Evolutionary conservation across 2,113 vertebrate genomes (phyloP), one percentile per base, ranked within the genome.

Genomic region (Heteronetta atricapilla): DNA sequence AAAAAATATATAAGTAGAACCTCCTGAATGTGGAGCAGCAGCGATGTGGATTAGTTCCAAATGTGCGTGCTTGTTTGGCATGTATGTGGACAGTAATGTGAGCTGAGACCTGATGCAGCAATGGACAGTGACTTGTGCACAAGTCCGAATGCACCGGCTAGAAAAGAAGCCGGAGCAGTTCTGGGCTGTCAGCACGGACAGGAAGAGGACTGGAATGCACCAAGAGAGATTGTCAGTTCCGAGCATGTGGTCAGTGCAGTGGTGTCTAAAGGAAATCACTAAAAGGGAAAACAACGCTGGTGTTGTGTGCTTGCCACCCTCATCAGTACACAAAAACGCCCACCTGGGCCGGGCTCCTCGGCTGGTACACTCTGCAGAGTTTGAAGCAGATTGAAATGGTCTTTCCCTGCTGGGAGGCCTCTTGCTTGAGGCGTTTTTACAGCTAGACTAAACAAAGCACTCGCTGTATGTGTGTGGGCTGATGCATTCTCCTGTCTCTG

Each of bases 361-460:
- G 15, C 76, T 53, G 46, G 67, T 29, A 12, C 0, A 1, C 44
- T 36, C 58, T 10, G 44, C 31, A 78, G 84, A 77, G 73, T 17
- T 68, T 21, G 0, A 13, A 96, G 72, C 86, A 88, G 79, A 90
- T 67, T 88, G 64, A 83, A 93, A 83, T 68, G 79, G 86, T 86
- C 86, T 90, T 90, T 93, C 62, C 90, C 92, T 76, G 40, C 95
- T 94, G 94, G 80, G 95, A 93, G 86, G 88, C 88, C 94, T 58
- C 85, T 95, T 91, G 86, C 88, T 88, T 50, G 79, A 94, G 86
- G 82, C 83, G 11, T 77, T 91, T 89, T 81, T 94, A 36, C 76
- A 60, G 90, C 92, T 75, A 92, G 94, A 93, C 94, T 88, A 86
- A 90, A 96, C 95, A 92, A 94, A 94, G 94, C 88, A 34, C 15